Evolutionary conservation across 2,113 vertebrate species (phyloP).

Genomic region (Brienomyrus brachyistius): DNA sequence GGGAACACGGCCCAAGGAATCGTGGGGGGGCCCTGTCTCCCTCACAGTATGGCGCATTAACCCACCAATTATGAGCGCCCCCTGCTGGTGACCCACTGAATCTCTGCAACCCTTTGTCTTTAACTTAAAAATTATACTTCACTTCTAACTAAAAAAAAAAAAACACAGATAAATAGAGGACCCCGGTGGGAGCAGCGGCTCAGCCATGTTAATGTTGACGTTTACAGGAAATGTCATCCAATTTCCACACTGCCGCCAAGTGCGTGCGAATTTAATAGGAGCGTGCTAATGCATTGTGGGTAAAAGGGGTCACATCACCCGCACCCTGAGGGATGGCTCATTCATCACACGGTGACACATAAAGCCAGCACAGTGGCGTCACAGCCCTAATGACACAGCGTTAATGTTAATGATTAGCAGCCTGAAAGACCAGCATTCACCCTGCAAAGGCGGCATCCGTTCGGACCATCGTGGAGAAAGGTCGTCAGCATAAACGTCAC

Average conservation of each 20-base stretch:
- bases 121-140: background rate
- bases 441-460: background rate
- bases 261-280: conserved; percentile 39
- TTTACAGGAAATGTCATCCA: conserved; percentile 16
- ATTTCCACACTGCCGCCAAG: conserved; percentile 31
- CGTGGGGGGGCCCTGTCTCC: background rate
- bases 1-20: background rate
- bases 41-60: background rate
- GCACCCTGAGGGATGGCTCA: conserved; percentile 47
- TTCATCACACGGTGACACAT: conserved; percentile 56
- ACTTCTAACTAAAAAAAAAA: conserved; percentile 4
- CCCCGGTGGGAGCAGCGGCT: background rate
- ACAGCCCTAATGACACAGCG: conserved; percentile 28
- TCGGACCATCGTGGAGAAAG: background rate
- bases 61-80: background rate
- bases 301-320: conserved; percentile 45
- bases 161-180: conserved; percentile 4
- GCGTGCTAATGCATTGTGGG: conserved; percentile 33
- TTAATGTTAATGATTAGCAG: conserved; percentile 49
- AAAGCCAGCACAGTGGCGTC: conserved; percentile 42
- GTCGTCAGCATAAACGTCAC: background rate
- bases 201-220: conserved; percentile 9
- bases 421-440: conserved; percentile 45
- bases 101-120: background rate
- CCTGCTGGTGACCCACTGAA: background rate